Conservation (phyloP, 1,140 invertebrate genomes). For the Drosophila quadrilineata region DNA sequence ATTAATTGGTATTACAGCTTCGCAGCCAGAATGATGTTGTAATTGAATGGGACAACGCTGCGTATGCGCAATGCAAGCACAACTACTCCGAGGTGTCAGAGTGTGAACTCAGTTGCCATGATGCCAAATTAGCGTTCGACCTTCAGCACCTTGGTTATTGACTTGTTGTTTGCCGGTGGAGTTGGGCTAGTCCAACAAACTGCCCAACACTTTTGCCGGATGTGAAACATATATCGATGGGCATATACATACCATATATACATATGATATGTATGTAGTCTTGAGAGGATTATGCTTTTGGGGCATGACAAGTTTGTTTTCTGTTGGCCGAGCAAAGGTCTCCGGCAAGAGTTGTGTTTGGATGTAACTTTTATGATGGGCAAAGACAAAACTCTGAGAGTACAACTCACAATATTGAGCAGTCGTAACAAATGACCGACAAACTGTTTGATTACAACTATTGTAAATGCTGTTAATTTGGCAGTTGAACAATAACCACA, state of each 20-base stretch:
- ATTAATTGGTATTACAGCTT: conserved; percentile 23
- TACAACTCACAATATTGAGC: too few species aligned
- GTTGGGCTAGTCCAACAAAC: neutral
- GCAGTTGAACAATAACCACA: conserved; percentile 29
- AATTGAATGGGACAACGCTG: conserved; percentile 26
- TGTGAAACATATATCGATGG: conserved; percentile 57
- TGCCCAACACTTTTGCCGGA: conserved; percentile 28
- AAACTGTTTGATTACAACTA: conserved; percentile 21
- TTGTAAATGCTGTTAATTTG: conserved; percentile 51
- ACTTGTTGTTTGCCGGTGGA: conserved; percentile 33
- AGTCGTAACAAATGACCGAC: conserved; percentile 25
- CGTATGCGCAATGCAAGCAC: conserved; percentile 64
- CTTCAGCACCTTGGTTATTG: conserved; percentile 37
- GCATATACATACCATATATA: too few species aligned
- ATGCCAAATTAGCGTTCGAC: conserved; percentile 17
- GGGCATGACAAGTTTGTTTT: conserved; percentile 4
- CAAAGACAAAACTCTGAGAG: conserved; percentile 30
- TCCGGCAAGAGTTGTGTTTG: conserved; percentile 12
- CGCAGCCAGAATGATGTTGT: neutral
- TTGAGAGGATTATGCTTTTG: conserved; percentile 13
- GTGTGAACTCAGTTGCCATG: neutral
- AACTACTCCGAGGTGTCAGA: conserved; percentile 33
- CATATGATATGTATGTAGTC: neutral
- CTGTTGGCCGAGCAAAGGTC: conserved; percentile 2
- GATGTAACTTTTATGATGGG: conserved; percentile 35